Base-by-base conservation (phyloP, 1,140 invertebrate genomes). In the Centruroides vittatus region DNA sequence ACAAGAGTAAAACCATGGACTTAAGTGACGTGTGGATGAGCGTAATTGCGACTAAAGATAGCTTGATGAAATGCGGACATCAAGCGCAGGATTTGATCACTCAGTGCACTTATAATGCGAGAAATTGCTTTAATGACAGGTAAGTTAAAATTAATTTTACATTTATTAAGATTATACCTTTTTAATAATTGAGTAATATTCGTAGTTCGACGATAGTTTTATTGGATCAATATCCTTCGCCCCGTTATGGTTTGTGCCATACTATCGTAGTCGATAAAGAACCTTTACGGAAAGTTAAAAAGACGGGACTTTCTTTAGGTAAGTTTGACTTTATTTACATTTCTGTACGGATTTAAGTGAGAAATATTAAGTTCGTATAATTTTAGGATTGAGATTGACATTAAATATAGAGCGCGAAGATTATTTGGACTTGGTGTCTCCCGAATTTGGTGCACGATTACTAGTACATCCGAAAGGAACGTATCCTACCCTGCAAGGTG, bases 1-100 rank as follows among this genome's bases (percentile, higher is more conserved):
- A 58, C 23, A 46, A 59, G 11, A 66, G 62, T 56, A 60, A 59
- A 58, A 64, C 62, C 12, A 53, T 64, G 35, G 65, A 66, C 54
- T 53, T 66, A 4, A 64, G 62, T 13, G 65, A 66, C 46, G 61
- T 66, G 9, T 66, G 65, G 65, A 66, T 66, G 58, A 66, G 57
- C 49, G 55, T 68, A 8, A 61, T 55, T 0, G 62, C 64, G 6
- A 69, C 63, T 4, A 64, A 64, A 35, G 58, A 67, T 60, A 61
- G 61, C 23, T 57, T 69, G 3, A 56, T 35, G 8, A 66, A 68
- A 41, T 66, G 63, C 55, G 66, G 66, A 1, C 60, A 67, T 36
- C 60, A 62, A 48, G 67, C 66, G 12, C 63, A 67, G 47, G 67
- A 69, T 57, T 51, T 69, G 34, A 66, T 67, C 11, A 57, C 61